Evolutionary conservation across 2,888 invertebrate genomes (phyloP), one percentile per base, ranked within the genome.

Genomic region (Digitonthophagus gazella): DNA sequence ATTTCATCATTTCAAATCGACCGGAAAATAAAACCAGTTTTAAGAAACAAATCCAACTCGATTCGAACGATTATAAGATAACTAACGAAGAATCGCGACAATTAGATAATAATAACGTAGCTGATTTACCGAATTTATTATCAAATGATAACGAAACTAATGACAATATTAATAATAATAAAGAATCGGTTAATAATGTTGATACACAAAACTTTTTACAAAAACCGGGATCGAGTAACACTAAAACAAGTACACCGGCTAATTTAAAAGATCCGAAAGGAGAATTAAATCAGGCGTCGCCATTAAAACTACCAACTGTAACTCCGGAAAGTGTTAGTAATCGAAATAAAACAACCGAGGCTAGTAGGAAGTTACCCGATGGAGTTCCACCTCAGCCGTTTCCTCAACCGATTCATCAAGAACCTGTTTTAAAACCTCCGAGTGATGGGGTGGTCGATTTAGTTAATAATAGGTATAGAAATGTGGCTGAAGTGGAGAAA

Each of bases 401-500:
- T 11, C 69, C 67, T 22, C 83, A 83, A 71, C 61, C 61, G 8
- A 8, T 2, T 18, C 61, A 61, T 61, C 18, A 18, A n/a, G 61
- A 61, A 19, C 11, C 28, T 11, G 28, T 44, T 5, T 44, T 44
- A 11, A 61, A 69, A 15, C 58, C 65, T 3, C 65, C 80, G 22
- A 76, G 15, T 4, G 70, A 70, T 15, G 20, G 56, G 11, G 70
- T 68, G 5, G 44, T 63, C n/a, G 61, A 58, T 58, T 66, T 70
- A 44, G 28, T 70, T n/a, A 70, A 70, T 57, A 70, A 70, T 57
- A 67, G 70, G 18, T 70, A 70, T 20, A 65, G 70, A 20, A 70
- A 70, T 64, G 67, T 70, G 19, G 69, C 64, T 2, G 69, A 83
- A 67, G 82, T 81, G 72, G 74, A 82, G 56, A 83, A 84, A 69